Evolutionary conservation across 2,888 invertebrate species (phyloP), one percentile per base, ranked within the genome.

Genomic region (Hydrotaea cyrtoneurina): DNA sequence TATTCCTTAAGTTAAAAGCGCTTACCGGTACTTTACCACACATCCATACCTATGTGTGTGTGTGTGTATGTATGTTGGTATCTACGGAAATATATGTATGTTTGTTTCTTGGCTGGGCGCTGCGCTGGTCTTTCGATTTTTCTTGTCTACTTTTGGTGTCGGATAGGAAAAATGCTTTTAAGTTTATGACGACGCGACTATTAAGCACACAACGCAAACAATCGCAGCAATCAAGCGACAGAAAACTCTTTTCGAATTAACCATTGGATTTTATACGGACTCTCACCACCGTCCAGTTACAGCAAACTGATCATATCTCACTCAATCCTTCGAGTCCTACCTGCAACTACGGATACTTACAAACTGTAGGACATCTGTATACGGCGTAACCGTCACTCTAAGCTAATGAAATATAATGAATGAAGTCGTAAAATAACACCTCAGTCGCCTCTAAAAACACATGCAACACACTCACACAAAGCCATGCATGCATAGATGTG

Each of bases 351-450:
- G n/a, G n/a, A n/a, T 53, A 19, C 17, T 2, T 19, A 53, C 19
- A 53, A 17, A 53, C 53, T n/a, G n/a, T n/a, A n/a, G n/a, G n/a
- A 53, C 13, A 53, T 39, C n/a, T 50, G n/a, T 50, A n/a, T 50
- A n/a, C n/a, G 43, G 43, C 7, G 21, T 21, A 19, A 55, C 19
- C 21, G 55, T 13, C 53, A 78, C 77, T 62, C 21, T n/a, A 19
- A 23, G 43, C 59, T 77, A 80, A 80, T 78, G 78, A 78, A 79
- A 80, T 64, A 80, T 74, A 85, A 82, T 80, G 82, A 80, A 82
- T 78, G 50, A 78, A 85, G 82, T 85, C 82, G 80, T 83, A 83
- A 85, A 85, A 75, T 73, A 72, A 83, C 82, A 83, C 82, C 80
- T 78, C 53, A 72, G 69, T 43, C 31, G 74, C 71, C 26, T 59